These are phyloP conservation scores for Meghimatium bilineatum DNA, from an alignment of 2,888 invertebrate genomes.

Conservation along the genomic window DNA sequence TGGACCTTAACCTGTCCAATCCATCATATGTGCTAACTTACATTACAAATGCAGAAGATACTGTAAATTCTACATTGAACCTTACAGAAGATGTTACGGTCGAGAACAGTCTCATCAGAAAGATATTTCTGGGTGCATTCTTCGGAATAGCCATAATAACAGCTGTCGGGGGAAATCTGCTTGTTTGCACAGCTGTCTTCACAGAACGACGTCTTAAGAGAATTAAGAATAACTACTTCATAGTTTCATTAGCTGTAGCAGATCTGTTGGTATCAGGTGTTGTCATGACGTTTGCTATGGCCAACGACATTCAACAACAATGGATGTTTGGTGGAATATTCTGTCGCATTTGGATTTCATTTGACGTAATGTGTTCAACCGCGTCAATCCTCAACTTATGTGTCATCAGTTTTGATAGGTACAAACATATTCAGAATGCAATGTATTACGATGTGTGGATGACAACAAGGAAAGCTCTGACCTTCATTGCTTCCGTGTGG, in stretches of 20 bases:
- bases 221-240: constrained; percentile 78
- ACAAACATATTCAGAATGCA: constrained; percentile 81
- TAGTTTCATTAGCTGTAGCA: constrained; percentile 97
- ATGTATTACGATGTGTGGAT: constrained; percentile 82
- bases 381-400: constrained; percentile 98
- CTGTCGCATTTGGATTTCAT: constrained; percentile 99
- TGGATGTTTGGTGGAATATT: constrained; percentile 98
- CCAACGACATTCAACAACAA: constrained; percentile 96
- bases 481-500: constrained; percentile 94
- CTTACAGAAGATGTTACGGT: neutral
- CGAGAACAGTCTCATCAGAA: neutral
- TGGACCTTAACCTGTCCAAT: constrained; percentile 22
- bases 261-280: constrained; percentile 97
- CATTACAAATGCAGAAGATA: neutral
- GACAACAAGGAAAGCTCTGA: constrained; percentile 68
- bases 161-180: constrained; percentile 94
- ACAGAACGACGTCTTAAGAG: constrained; percentile 91
- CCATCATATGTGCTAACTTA: constrained; percentile 19
- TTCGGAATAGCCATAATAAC: constrained; percentile 87
- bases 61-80: neutral
- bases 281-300: constrained; percentile 98
- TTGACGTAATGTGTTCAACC: constrained; percentile 99
- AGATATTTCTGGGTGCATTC: constrained; percentile 44
- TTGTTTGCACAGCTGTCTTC: constrained; percentile 98
- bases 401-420: constrained; percentile 97